Evolutionary conservation across 2,113 vertebrate genomes (phyloP), one percentile per base, ranked within the genome.

Genomic region (Neogobius melanostomus): DNA sequence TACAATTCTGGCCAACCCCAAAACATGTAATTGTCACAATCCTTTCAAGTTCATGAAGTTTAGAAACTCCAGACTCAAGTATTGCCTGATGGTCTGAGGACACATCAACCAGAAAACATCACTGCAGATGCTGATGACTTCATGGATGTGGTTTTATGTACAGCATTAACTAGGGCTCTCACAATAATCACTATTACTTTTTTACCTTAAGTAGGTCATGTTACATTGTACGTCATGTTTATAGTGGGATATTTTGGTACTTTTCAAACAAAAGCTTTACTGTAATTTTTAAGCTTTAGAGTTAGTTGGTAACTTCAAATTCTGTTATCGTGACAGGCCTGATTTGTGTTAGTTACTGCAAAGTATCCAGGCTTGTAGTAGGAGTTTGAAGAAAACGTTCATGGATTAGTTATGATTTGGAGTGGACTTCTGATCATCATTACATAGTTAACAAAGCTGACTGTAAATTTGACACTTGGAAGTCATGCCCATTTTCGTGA

Each of bases 151-250:
- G 51, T 59, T 8, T 36, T 11, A 56, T 47, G 47, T 36, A 69
- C 11, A 12, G 12, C 14, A 36, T 7, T 66, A 69, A 79, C 63
- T 63, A 44, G 66, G 73, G 21, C 21, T 21, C 21, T 21, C 21
- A 21, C 21, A 21, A 21, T 21, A 21, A 21, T 21, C 21, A 21
- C 21, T 2, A 21, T 21, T 21, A 21, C 21, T 21, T 21, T 21
- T 21, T 21, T 21, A 21, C 21, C 21, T 21, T 21, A 21, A 21
- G 21, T 21, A 21, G 21, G 21, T 21, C 21, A 21, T 21, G 21
- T 21, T 21, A 21, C 21, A 21, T 21, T 21, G 21, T 21, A 21
- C 21, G 21, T 21, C 21, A 21, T 21, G 21, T 21, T 21, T 21
- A 21, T 21, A 21, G 21, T 21, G 21, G 21, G 21, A 21, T 21